These are phyloP conservation scores for Ciconia nigra DNA, from an alignment of 2,797 vertebrate species.

Conservation along the genomic window DNA sequence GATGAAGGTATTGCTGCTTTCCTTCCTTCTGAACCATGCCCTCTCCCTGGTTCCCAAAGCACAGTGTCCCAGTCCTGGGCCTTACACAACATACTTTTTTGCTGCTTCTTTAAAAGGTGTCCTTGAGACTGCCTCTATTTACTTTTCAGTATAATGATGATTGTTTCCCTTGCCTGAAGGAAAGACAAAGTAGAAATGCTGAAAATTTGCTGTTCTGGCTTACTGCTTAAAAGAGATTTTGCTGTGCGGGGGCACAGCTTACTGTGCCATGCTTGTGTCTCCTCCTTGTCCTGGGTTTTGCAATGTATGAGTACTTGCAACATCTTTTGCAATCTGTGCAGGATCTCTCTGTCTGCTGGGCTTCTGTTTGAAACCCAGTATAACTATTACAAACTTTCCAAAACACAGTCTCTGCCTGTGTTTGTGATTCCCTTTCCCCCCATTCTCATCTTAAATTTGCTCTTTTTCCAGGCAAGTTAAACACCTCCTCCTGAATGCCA, in stretches of 20 bases:
- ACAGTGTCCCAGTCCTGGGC: not conserved
- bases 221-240: not conserved
- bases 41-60: not conserved
- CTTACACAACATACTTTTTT: not conserved
- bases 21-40: fast-evolving
- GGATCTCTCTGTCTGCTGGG: not conserved
- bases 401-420: not conserved
- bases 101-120: not conserved
- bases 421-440: not conserved
- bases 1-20: not conserved
- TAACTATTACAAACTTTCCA: not conserved
- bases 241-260: not conserved
- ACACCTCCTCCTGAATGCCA: not conserved
- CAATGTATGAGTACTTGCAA: not conserved
- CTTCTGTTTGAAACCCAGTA: not conserved
- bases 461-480: not conserved
- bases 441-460: not conserved
- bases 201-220: not conserved
- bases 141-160: not conserved
- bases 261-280: not conserved
- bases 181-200: not conserved
- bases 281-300: not conserved
- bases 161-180: not conserved
- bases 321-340: not conserved
- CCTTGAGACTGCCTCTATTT: not conserved